A percentile compares a stretch with the other conserved stretches of the same genome.
Evolutionary conservation across 2,797 vertebrate species (phyloP).

Genomic region (Falco columbarius): DNA sequence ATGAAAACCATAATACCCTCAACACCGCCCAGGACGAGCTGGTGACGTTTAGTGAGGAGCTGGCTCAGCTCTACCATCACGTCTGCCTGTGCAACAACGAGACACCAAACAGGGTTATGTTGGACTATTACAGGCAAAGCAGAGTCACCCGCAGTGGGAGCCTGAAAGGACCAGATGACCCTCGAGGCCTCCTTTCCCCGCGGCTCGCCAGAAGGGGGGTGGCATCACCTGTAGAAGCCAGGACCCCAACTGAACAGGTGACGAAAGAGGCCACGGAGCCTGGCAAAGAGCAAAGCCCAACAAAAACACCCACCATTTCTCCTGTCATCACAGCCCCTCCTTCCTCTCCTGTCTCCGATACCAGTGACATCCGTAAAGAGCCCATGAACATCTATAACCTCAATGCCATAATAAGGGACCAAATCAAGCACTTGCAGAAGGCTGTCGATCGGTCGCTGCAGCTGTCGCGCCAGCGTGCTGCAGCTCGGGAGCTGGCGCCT

Average conservation of each 20-base stretch:
- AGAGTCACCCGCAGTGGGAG: slow-evolving; percentile 91
- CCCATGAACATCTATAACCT: slow-evolving; percentile 99
- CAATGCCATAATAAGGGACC: slow-evolving; percentile 97
- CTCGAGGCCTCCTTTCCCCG: slow-evolving; percentile 89
- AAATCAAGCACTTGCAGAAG: slow-evolving; percentile 97
- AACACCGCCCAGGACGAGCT: slow-evolving; percentile 95
- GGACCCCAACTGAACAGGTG: slow-evolving; percentile 84
- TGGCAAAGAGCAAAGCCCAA: slow-evolving; percentile 84
- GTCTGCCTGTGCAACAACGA: slow-evolving; percentile 98
- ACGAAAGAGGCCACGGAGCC: slow-evolving; percentile 81
- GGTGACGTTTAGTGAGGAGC: slow-evolving; percentile 96
- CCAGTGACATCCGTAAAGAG: slow-evolving; percentile 93
- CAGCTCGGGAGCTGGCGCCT: slow-evolving; percentile 90
- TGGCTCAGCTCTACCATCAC: slow-evolving; percentile 97
- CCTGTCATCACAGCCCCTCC: slow-evolving; percentile 84
- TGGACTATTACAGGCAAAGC: slow-evolving; percentile 98
- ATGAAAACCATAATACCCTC: slow-evolving; percentile 91
- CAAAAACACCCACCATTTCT: slow-evolving; percentile 83
- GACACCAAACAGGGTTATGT: slow-evolving; percentile 97
- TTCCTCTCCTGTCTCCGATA: slow-evolving; percentile 85
- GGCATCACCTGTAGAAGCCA: slow-evolving; percentile 79
- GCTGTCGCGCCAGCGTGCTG: slow-evolving; percentile 93
- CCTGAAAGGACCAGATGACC: slow-evolving; percentile 93
- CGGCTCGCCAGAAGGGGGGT: slow-evolving; percentile 88
- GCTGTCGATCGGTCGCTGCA: slow-evolving; percentile 95